A percentile compares a stretch with the other conserved stretches of the same genome.
Conservation (phyloP, 2,113 vertebrate genomes). For the Piaya cayana region DNA sequence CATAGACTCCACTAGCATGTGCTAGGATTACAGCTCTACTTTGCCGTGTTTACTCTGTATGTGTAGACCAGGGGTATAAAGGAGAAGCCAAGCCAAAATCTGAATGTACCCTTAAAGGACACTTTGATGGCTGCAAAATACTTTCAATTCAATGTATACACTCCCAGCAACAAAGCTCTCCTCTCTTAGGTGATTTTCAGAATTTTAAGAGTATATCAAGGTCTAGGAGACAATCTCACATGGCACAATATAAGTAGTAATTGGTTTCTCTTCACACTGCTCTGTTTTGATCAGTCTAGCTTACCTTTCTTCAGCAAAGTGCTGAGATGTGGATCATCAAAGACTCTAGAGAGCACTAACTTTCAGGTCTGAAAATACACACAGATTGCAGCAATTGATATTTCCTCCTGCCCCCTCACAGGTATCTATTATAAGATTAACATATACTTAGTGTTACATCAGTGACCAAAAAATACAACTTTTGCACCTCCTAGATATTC, state of each 20-base stretch:
- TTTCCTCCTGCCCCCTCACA: background rate
- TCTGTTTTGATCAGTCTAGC: constrained; percentile 27
- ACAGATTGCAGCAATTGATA: constrained; percentile 1
- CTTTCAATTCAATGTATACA: background rate
- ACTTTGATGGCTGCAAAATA: background rate
- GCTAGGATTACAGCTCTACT: background rate
- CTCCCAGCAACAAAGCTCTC: background rate
- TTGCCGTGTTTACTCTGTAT: background rate
- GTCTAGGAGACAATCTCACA: background rate
- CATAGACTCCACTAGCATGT: background rate
- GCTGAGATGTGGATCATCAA: constrained; percentile 32
- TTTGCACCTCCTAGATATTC: background rate
- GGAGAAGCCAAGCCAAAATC: background rate
- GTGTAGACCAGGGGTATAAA: fast-evolving
- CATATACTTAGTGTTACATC: background rate
- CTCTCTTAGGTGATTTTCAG: background rate
- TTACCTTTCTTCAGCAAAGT: constrained; percentile 52
- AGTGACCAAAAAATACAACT: background rate
- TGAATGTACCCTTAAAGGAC: background rate
- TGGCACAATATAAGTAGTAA: background rate
- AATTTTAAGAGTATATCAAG: background rate
- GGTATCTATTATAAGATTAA: background rate
- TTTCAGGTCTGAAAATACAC: background rate
- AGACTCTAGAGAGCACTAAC: background rate
- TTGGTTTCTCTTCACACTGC: constrained; percentile 18